Percentiles rank a stretch among this genome's conserved stretches.
Evolutionary conservation across 2,888 invertebrate species (phyloP).

Genomic region (Trilocha varians): DNA sequence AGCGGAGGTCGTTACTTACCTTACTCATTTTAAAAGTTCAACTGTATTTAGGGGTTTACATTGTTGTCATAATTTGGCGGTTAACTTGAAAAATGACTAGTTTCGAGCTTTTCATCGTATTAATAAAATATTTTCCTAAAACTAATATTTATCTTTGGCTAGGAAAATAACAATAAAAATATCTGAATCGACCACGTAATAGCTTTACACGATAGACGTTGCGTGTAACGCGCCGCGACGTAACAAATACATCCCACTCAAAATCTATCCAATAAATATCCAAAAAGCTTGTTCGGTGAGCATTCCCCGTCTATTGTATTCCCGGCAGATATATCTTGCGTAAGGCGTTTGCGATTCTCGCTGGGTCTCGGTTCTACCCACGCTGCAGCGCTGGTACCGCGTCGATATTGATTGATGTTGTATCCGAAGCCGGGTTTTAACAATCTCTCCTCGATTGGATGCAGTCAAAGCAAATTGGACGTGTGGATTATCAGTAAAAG

Average conservation of each 20-base stretch:
- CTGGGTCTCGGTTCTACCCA: slow-evolving; percentile 51
- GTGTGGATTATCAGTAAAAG: slow-evolving; percentile 30
- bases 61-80: no score
- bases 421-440: slow-evolving; percentile 51
- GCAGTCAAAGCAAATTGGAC: slow-evolving; percentile 41
- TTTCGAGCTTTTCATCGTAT: no score
- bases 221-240: slow-evolving; percentile 37
- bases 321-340: slow-evolving; percentile 66
- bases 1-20: no score
- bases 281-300: slow-evolving; percentile 68
- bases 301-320: slow-evolving; percentile 67
- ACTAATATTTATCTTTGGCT: not conserved
- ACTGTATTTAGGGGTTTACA: no score
- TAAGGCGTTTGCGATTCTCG: slow-evolving; percentile 55
- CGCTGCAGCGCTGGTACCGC: slow-evolving; percentile 54
- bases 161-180: not conserved
- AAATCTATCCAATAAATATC: slow-evolving; percentile 71
- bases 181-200: slow-evolving; percentile 18
- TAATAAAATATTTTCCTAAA: no score
- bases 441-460: slow-evolving; percentile 38
- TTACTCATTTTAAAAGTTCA: no score
- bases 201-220: slow-evolving; percentile 30
- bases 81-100: no score
- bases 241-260: slow-evolving; percentile 66
- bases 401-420: slow-evolving; percentile 46